phyloP scores from a whole-genome alignment of 1,140 invertebrate genomes.

The Colletes gigas region DNA sequence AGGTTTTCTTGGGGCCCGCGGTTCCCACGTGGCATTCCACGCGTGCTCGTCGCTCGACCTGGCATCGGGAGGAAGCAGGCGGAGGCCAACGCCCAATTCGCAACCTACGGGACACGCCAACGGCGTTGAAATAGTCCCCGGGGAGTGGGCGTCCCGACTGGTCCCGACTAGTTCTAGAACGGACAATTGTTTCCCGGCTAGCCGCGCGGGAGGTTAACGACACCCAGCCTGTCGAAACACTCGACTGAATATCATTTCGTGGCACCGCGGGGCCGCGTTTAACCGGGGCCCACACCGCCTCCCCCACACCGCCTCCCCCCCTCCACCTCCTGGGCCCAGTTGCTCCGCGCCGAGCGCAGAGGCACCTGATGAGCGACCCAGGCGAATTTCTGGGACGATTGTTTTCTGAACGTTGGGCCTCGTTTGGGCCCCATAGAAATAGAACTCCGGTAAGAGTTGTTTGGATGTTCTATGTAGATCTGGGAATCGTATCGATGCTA shows the following conservation, averaged over 20 bases:
- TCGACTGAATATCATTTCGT: slow-evolving; percentile 76
- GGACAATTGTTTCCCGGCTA: slow-evolving; percentile 73
- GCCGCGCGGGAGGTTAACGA: slow-evolving; percentile 75
- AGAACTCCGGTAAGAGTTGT: too few species aligned
- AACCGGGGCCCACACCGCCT: slow-evolving; percentile 49
- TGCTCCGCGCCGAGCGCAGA: neutral
- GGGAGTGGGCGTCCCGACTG: slow-evolving; percentile 61
- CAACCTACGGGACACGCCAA: slow-evolving; percentile 60
- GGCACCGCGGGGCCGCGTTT: slow-evolving; percentile 65
- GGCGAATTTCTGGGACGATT: neutral
- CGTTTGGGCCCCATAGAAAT: too few species aligned
- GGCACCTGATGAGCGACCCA: neutral
- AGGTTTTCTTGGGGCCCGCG: slow-evolving; percentile 21
- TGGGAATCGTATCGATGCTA: too few species aligned
- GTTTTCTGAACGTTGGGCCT: neutral
- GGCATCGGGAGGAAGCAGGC: slow-evolving; percentile 29
- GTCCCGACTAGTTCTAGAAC: slow-evolving; percentile 64
- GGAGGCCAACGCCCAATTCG: slow-evolving; percentile 73
- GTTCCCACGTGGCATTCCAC: slow-evolving; percentile 64
- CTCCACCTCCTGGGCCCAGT: slow-evolving; percentile 20
- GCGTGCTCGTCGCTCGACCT: slow-evolving; percentile 21
- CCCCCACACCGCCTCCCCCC: slow-evolving; percentile 41
- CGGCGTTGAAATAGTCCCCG: slow-evolving; percentile 58
- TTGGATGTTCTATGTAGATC: too few species aligned
- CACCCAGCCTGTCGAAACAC: slow-evolving; percentile 76